A percentile compares a stretch with the other conserved stretches of the same genome.
Conservation (phyloP, 2,888 invertebrate genomes). For the Priocnemis perturbator region DNA sequence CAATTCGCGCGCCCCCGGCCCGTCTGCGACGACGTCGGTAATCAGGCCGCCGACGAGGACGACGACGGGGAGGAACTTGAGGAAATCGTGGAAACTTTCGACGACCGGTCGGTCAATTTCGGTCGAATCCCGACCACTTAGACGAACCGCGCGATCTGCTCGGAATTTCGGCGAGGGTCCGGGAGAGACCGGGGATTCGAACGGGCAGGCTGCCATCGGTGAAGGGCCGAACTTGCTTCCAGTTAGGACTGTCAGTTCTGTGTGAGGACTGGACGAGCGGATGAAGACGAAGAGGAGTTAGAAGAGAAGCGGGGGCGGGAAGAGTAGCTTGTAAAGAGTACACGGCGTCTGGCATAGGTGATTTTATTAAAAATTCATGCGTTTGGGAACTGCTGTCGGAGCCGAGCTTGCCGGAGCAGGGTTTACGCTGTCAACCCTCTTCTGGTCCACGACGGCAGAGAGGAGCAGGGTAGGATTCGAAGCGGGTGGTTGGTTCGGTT, state of each 20-base stretch:
- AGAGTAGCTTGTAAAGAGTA: slow-evolving; percentile 17
- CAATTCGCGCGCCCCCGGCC: too few species aligned
- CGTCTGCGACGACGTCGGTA: too few species aligned
- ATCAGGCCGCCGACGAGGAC: too few species aligned
- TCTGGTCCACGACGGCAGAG: slow-evolving; percentile 36
- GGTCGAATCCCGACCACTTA: slow-evolving; percentile 3
- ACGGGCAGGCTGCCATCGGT: background rate
- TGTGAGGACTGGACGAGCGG: background rate
- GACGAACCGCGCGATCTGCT: background rate
- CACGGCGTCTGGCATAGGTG: slow-evolving; percentile 45
- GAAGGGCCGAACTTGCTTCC: slow-evolving; percentile 2
- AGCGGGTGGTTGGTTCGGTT: slow-evolving; percentile 14
- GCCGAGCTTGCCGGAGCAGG: slow-evolving; percentile 44
- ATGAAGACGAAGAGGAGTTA: background rate
- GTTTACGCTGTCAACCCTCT: slow-evolving; percentile 64
- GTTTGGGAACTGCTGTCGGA: slow-evolving; percentile 56
- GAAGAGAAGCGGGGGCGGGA: slow-evolving; percentile 27
- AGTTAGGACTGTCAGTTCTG: slow-evolving; percentile 15
- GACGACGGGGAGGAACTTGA: too few species aligned
- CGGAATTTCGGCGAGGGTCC: too few species aligned
- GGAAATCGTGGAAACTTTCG: too few species aligned
- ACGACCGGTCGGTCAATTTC: background rate
- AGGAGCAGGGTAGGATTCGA: slow-evolving; percentile 7
- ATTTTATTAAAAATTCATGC: slow-evolving; percentile 64
- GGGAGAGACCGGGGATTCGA: too few species aligned